Evolutionary conservation across 2,888 invertebrate species (phyloP), one percentile per base, ranked within the genome.

Genomic region (Mesochorus sp.): DNA sequence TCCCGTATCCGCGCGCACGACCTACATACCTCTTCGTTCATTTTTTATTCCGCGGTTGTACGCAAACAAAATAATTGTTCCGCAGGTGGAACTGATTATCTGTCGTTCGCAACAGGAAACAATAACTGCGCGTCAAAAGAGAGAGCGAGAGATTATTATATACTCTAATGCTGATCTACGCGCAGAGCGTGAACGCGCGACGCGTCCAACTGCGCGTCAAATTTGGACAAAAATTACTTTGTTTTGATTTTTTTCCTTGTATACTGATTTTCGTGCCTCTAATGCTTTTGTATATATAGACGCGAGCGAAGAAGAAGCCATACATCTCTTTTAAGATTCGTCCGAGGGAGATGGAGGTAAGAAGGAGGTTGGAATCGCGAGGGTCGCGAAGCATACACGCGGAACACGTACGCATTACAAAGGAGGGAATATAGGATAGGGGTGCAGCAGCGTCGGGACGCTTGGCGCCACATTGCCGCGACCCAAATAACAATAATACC

Each of bases 391-490:
- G 57, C 64, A n/a, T n/a, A n/a, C 62, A 64, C 73, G 17, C 55
- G 67, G 77, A 68, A 73, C 68, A 78, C 77, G 73, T 68, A 68
- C n/a, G n/a, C 73, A 73, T 73, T 78, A 78, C 68, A 70, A 62
- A 39, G 57, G 68, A 59, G 10, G 26, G 55, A 49, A 42, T 68
- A 53, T 74, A 68, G 31, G 64, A 34, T 70, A 14, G 24, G 57
- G 66, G 55, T 53, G 75, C n/a, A n/a, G n/a, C n/a, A 81, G 78
- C 81, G 86, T 82, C 86, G 81, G 82, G 85, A 85, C 85, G 82
- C 85, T 85, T 85, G 89, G 89, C 88, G 89, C 88, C 89, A 86
- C 85, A 82, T 83, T 82, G 86, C 84, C 85, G 84, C 86, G 88
- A 88, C 87, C 88, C 85, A 88, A 87, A 88, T 88, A 87, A 85